A percentile compares a stretch with the other conserved stretches of the same genome.
phyloP scores from a whole-genome alignment of 2,113 vertebrate genomes.

The Pleuronectes platessa region DNA sequence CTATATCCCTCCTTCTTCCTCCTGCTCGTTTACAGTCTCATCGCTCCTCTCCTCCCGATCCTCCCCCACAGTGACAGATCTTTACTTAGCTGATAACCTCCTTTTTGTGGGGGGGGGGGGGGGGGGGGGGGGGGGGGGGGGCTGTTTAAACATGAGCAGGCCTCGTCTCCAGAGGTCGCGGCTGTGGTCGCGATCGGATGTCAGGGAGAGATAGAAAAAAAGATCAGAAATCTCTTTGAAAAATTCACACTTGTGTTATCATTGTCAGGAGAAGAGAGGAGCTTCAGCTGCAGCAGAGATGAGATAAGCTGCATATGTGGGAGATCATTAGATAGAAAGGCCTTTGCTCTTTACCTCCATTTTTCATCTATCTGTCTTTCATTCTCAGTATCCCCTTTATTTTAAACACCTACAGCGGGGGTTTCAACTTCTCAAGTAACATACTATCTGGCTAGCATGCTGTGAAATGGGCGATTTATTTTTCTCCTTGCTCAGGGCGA shows the following conservation, averaged over 20 bases:
- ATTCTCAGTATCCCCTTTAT: slow-evolving; percentile 1
- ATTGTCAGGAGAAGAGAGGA: slow-evolving; percentile 20
- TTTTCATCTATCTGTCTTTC: slow-evolving; percentile 24
- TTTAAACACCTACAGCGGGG: slow-evolving; percentile 32
- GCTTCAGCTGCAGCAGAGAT: slow-evolving; percentile 54
- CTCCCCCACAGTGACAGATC: slow-evolving; percentile 70
- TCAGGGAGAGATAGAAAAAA: slow-evolving; percentile 54
- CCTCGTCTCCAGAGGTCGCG: slow-evolving; percentile 30
- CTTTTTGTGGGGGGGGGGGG: background rate
- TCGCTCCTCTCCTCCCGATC: slow-evolving; percentile 1
- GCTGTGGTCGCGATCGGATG: slow-evolving; percentile 42
- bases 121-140: background rate
- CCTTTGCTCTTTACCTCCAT: background rate
- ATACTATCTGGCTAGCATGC: slow-evolving; percentile 65
- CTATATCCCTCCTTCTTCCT: slow-evolving; percentile 21
- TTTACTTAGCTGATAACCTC: slow-evolving; percentile 75
- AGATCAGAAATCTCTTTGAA: slow-evolving; percentile 49
- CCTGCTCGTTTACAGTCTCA: slow-evolving; percentile 1
- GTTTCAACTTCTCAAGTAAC: slow-evolving; percentile 59
- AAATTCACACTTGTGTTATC: slow-evolving; percentile 55
- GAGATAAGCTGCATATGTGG: slow-evolving; percentile 50
- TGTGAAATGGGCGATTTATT: slow-evolving; percentile 64
- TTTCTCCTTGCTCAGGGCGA: slow-evolving; percentile 36
- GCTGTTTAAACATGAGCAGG: slow-evolving; percentile 54
- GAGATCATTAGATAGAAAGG: slow-evolving; percentile 23